These are phyloP conservation scores for Sus cebifrons DNA, from an alignment of 2,797 vertebrate genomes.

Conservation along the genomic window DNA sequence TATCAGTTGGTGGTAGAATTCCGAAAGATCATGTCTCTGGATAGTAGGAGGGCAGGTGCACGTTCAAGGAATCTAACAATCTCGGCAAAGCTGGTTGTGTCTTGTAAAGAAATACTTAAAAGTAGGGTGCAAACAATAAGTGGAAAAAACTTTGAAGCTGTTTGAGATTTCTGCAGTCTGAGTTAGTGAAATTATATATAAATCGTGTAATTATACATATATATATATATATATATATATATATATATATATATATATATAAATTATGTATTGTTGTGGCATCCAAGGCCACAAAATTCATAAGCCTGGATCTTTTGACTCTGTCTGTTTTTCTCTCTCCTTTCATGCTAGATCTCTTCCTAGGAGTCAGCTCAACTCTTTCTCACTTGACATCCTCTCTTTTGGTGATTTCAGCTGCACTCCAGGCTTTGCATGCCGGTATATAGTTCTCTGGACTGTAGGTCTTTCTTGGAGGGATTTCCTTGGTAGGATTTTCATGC, in stretches of 20 bases:
- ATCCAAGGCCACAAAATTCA: background rate
- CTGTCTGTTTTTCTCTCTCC: background rate
- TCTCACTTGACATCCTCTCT: background rate
- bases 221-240: too few relatives aligned
- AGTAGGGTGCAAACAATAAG: background rate
- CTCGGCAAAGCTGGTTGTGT: background rate
- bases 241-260: too few relatives aligned
- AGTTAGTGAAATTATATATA: background rate
- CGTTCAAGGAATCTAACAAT: too few relatives aligned
- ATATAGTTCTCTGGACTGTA: background rate
- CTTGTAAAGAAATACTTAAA: background rate
- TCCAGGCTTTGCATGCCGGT: background rate
- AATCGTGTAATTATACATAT: background rate
- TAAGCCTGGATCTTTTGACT: background rate
- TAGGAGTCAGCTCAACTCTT: background rate
- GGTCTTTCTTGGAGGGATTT: background rate
- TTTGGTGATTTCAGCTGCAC: background rate
- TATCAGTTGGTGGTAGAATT: background rate
- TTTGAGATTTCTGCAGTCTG: background rate
- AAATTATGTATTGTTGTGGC: too few relatives aligned
- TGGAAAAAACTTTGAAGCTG: background rate
- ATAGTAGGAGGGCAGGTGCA: accelerated
- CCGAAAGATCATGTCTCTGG: background rate
- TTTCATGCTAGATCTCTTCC: background rate
- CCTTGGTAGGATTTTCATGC: background rate